phyloP scores from a whole-genome alignment of 2,888 invertebrate genomes.

The Taenaris catops region DNA sequence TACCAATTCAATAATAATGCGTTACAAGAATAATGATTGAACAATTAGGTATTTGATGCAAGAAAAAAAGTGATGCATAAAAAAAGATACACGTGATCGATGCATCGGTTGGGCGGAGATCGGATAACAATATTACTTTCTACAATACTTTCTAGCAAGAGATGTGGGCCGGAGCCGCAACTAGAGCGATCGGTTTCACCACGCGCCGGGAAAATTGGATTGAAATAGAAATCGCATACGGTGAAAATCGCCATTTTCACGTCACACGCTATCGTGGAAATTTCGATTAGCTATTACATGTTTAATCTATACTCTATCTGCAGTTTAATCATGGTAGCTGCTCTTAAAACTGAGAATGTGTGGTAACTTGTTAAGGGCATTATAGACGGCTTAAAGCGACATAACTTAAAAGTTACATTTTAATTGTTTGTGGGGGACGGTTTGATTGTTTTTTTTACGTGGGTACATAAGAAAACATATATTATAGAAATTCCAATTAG shows the following conservation, averaged over 20 bases:
- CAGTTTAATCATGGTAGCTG: neutral
- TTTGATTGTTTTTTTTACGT: too few species aligned
- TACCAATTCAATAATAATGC: too few species aligned
- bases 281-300: conserved; percentile 21
- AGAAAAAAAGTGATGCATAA: conserved; percentile 45
- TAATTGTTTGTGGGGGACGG: too few species aligned
- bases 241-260: conserved; percentile 72
- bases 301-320: conserved; percentile 4
- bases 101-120: conserved; percentile 61
- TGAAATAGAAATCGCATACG: conserved; percentile 75
- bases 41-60: conserved; percentile 2
- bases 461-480: too few species aligned
- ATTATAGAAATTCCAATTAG: too few species aligned
- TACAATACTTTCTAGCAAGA: conserved; percentile 78
- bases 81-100: conserved; percentile 62
- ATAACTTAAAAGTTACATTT: too few species aligned
- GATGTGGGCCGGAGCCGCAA: conserved; percentile 74
- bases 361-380: too few species aligned
- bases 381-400: too few species aligned
- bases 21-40: too few species aligned
- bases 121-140: conserved; percentile 73
- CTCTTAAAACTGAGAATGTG: too few species aligned
- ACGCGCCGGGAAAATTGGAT: conserved; percentile 75
- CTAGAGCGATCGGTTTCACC: conserved; percentile 77
- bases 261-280: conserved; percentile 60